Evolutionary conservation across 2,797 vertebrate genomes (phyloP).

Genomic region (Periparus ater): DNA sequence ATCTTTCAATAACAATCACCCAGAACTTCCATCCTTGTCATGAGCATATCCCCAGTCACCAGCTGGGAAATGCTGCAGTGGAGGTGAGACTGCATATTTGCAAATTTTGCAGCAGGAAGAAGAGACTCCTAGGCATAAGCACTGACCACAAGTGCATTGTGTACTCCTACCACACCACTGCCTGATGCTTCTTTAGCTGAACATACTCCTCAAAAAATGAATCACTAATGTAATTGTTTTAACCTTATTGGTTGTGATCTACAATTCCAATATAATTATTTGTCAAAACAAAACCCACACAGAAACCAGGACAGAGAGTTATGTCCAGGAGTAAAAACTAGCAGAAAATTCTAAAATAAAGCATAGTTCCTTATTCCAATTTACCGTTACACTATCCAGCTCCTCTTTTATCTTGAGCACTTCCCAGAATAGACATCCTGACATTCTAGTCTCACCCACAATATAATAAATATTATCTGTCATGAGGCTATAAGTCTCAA

Average conservation of each 20-base stretch:
- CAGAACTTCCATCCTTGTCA: not conserved
- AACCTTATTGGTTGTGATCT: not conserved
- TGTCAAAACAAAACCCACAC: not conserved
- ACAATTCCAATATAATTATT: not conserved
- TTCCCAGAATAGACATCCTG: not conserved
- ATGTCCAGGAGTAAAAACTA: not conserved
- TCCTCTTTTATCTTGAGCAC: not conserved
- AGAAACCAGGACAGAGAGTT: not conserved
- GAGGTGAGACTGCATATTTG: accelerated
- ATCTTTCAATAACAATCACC: not conserved
- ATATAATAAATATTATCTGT: not conserved
- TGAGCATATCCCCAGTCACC: not conserved
- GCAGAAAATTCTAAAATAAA: not conserved
- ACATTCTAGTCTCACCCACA: not conserved
- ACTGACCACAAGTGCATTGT: not conserved
- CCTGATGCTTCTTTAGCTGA: not conserved
- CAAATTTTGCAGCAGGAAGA: not conserved
- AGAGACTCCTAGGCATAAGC: not conserved
- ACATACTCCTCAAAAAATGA: not conserved
- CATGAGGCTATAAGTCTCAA: not conserved
- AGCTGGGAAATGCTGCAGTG: not conserved
- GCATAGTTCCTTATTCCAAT: not conserved
- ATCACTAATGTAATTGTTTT: not conserved
- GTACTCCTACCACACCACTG: not conserved
- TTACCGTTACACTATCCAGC: not conserved